Evolutionary conservation across 2,888 invertebrate genomes (phyloP).

Genomic region (Drosophila prolongata): DNA sequence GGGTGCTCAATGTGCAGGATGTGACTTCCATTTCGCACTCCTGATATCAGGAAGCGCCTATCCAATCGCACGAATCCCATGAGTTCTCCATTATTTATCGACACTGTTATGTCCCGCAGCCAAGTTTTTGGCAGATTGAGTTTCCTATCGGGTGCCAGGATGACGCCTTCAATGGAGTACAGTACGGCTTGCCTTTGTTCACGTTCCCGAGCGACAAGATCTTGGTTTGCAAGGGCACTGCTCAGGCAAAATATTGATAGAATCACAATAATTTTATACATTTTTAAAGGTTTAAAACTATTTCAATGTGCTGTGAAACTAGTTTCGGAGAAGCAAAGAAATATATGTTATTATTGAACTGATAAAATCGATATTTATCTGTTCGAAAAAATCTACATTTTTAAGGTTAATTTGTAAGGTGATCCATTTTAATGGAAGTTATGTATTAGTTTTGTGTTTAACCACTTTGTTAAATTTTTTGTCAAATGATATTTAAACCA

Average conservation of each 20-base stretch:
- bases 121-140: neutral
- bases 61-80: constrained; percentile 95
- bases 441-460: no score
- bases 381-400: no score
- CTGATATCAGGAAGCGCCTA: constrained; percentile 94
- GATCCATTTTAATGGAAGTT: no score
- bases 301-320: neutral
- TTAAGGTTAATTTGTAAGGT: no score
- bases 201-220: neutral
- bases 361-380: no score
- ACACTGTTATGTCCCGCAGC: constrained; percentile 85
- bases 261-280: constrained; percentile 46
- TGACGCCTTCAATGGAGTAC: constrained; percentile 43
- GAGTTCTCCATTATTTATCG: constrained; percentile 95
- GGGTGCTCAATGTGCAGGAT: constrained; percentile 96
- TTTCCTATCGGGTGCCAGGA: constrained; percentile 19
- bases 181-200: neutral
- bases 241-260: neutral
- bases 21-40: constrained; percentile 95
- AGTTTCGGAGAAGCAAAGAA: neutral
- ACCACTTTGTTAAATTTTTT: no score
- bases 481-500: no score
- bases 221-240: neutral
- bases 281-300: constrained; percentile 6
- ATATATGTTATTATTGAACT: no score